Conservation (phyloP, 2,888 invertebrate genomes). For the Lysandra coridon region DNA sequence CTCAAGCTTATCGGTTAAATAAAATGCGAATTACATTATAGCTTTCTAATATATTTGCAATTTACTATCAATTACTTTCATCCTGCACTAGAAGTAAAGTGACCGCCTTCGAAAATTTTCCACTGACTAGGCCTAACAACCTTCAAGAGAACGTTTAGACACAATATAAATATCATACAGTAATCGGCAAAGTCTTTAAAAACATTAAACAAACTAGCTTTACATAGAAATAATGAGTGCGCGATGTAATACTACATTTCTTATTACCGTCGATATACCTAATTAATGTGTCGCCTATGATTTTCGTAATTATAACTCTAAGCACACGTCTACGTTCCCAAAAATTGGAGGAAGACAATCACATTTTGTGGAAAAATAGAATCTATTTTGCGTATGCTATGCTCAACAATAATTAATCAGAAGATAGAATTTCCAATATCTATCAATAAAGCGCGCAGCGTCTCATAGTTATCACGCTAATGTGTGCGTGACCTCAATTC, state of each 20-base stretch:
- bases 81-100: neutral
- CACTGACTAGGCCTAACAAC: neutral
- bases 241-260: neutral
- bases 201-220: neutral
- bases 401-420: no score
- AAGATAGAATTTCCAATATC: no score
- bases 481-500: neutral
- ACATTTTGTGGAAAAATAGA: neutral
- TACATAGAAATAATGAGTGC: no score
- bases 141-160: neutral
- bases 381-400: no score
- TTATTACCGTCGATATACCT: neutral
- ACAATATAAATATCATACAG: neutral
- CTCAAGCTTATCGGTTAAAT: no score
- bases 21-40: no score
- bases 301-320: neutral
- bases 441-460: no score
- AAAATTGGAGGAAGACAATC: neutral
- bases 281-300: neutral
- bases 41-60: neutral
- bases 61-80: neutral
- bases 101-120: neutral
- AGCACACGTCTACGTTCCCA: no score
- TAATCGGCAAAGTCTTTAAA: neutral
- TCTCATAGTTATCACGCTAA: no score